These are phyloP conservation scores for Anthoptus insignis DNA, from an alignment of 2,888 invertebrate genomes.

Conservation along the genomic window DNA sequence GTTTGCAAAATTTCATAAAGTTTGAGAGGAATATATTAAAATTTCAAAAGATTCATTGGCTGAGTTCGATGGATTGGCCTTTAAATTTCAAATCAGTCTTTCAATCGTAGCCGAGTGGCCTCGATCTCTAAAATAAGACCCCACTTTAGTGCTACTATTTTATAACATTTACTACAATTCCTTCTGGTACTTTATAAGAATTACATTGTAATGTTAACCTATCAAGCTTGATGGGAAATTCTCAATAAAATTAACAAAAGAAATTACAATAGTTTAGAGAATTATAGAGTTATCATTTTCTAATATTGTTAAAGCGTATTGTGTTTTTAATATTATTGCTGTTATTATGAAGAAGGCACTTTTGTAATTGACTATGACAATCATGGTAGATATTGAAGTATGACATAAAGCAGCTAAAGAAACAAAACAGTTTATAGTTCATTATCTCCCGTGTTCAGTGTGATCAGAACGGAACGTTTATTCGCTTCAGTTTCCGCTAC, in stretches of 20 bases:
- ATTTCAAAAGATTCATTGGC: not conserved
- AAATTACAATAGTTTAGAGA: too few relatives aligned
- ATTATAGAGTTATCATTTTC: too few relatives aligned
- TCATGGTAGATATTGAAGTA: too few relatives aligned
- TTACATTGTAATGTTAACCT: too few relatives aligned
- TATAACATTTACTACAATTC: too few relatives aligned
- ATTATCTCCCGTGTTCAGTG: not conserved
- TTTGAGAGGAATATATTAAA: not conserved
- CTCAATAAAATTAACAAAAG: too few relatives aligned
- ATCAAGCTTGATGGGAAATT: too few relatives aligned
- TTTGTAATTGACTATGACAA: too few relatives aligned
- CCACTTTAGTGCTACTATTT: not conserved
- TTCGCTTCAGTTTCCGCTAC: not conserved
- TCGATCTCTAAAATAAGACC: slow-evolving; percentile 7
- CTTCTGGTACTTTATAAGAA: too few relatives aligned
- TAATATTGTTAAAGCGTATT: too few relatives aligned
- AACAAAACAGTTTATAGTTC: not conserved
- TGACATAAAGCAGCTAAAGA: not conserved
- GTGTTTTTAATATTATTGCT: too few relatives aligned
- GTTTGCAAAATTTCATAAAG: not conserved
- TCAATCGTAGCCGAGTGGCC: not conserved
- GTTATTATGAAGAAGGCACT: too few relatives aligned
- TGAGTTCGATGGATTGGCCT: not conserved
- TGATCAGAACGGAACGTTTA: not conserved
- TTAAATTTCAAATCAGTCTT: slow-evolving; percentile 9